Evolutionary conservation across 2,888 invertebrate genomes (phyloP).

Genomic region (Sclerodermus sp.): DNA sequence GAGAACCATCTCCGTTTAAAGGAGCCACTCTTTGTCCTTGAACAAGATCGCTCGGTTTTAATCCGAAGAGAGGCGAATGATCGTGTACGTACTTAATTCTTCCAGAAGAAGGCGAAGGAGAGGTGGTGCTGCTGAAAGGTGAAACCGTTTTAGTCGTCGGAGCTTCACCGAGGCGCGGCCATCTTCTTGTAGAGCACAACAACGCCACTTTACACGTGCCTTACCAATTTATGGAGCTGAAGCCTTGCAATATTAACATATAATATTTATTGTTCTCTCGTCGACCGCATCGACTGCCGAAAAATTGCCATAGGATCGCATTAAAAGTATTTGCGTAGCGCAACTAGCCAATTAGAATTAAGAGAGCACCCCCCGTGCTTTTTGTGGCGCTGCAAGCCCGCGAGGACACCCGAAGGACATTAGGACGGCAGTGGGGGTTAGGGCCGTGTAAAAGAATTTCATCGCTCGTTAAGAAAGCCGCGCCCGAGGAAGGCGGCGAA

Average conservation of each 20-base stretch:
- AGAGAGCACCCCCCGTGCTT: slow-evolving; percentile 11
- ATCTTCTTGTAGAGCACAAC: slow-evolving; percentile 83
- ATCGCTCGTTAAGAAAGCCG: no score
- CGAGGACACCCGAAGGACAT: slow-evolving; percentile 13
- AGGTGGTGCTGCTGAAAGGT: slow-evolving; percentile 73
- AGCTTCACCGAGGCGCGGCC: slow-evolving; percentile 82
- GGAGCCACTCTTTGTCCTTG: not conserved
- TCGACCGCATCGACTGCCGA: slow-evolving; percentile 35
- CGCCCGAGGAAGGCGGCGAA: no score
- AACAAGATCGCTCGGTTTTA: not conserved
- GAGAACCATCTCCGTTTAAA: no score
- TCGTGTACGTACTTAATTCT: no score
- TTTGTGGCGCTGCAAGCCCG: slow-evolving; percentile 14
- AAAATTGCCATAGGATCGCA: slow-evolving; percentile 44
- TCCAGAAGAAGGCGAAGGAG: slow-evolving; percentile 59
- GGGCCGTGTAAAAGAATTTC: no score
- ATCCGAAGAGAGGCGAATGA: no score
- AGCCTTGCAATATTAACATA: slow-evolving; percentile 58
- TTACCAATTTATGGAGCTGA: slow-evolving; percentile 80
- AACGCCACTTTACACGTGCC: slow-evolving; percentile 76
- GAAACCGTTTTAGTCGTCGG: slow-evolving; percentile 87
- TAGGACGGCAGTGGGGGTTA: no score
- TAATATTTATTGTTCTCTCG: slow-evolving; percentile 26
- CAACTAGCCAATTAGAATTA: slow-evolving; percentile 10
- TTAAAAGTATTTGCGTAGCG: slow-evolving; percentile 3